These are phyloP conservation scores for Spodoptera frugiperda DNA, from an alignment of 1,140 invertebrate species.

Conservation along the genomic window DNA sequence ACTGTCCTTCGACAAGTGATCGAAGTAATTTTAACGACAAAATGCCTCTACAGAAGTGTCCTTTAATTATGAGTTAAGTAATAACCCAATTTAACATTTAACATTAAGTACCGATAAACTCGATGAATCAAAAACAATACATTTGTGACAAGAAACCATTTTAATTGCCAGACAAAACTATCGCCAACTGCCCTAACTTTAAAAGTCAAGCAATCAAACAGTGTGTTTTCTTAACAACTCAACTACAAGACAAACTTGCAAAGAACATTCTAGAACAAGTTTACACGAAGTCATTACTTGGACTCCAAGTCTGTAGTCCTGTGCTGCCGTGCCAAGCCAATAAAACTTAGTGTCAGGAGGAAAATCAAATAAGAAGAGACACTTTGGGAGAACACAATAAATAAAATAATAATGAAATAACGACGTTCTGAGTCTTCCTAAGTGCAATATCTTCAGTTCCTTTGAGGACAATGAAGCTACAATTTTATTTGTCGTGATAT, in stretches of 20 bases:
- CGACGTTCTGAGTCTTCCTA: constrained; percentile 8
- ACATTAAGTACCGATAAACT: too few species aligned
- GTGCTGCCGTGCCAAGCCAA: constrained; percentile 20
- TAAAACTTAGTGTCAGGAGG: constrained; percentile 37
- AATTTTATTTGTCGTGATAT: constrained; percentile 34
- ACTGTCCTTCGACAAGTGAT: too few species aligned
- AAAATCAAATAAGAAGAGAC: constrained; percentile 43
- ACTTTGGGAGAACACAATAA: constrained; percentile 39
- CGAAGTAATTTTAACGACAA: too few species aligned
- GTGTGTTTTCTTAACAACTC: constrained; percentile 9
- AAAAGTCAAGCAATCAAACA: constrained; percentile 31
- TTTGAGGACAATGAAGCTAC: constrained; percentile 9
- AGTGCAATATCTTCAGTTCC: constrained; percentile 31
- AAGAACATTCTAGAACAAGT: constrained; percentile 13
- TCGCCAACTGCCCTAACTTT: not conserved
- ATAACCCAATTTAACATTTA: too few species aligned
- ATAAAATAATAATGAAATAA: constrained; percentile 46
- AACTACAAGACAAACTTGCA: constrained; percentile 26
- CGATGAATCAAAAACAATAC: too few species aligned
- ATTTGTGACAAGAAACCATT: too few species aligned
- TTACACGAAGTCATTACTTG: constrained; percentile 1
- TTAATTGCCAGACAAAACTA: not conserved
- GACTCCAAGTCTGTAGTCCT: not conserved
- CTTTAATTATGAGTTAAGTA: too few species aligned
- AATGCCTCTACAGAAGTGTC: too few species aligned